Evolutionary conservation across 64 coral and sea anemone genomes (phyloP).

Genomic region (Astreopora myriophthalma): DNA sequence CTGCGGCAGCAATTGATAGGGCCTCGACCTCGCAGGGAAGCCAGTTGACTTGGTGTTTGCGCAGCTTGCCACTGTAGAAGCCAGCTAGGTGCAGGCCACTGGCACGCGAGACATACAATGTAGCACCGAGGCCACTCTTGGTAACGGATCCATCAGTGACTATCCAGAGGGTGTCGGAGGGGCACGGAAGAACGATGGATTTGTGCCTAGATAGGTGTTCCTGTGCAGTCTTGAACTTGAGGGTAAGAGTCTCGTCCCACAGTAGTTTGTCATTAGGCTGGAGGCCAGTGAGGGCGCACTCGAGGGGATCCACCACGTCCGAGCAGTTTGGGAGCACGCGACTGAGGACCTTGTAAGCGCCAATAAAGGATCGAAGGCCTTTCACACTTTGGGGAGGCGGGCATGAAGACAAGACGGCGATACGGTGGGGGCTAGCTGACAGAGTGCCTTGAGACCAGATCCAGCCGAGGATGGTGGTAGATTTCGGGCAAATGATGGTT

Average conservation of each 20-base stretch:
- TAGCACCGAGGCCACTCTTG: constrained; percentile 52
- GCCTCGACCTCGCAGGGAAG: constrained; percentile 64
- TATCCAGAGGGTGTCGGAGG: constrained; percentile 45
- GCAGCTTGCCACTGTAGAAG: constrained; percentile 59
- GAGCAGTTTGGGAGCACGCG: constrained; percentile 41
- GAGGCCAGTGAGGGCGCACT: constrained; percentile 16
- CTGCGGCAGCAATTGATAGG: not conserved
- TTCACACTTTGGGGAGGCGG: constrained; percentile 35
- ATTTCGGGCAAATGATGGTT: constrained; percentile 28
- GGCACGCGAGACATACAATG: constrained; percentile 36
- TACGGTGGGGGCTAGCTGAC: constrained; percentile 26
- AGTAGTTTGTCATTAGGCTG: constrained; percentile 40
- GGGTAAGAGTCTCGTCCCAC: constrained; percentile 20
- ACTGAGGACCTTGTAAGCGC: constrained; percentile 55
- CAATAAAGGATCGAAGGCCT: constrained; percentile 44
- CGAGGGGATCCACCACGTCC: constrained; percentile 4
- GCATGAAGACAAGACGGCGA: too few species aligned
- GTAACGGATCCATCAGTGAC: constrained; percentile 55
- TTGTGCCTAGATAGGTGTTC: not conserved
- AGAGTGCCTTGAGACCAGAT: constrained; percentile 23
- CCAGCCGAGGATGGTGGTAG: constrained; percentile 33
- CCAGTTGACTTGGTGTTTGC: constrained; percentile 53
- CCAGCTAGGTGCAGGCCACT: constrained; percentile 39
- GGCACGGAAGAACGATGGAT: constrained; percentile 27
- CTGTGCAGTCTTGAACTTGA: constrained; percentile 35